phyloP scores from a whole-genome alignment of 2,797 vertebrate species.

The Poeciliopsis paucimaculata region DNA sequence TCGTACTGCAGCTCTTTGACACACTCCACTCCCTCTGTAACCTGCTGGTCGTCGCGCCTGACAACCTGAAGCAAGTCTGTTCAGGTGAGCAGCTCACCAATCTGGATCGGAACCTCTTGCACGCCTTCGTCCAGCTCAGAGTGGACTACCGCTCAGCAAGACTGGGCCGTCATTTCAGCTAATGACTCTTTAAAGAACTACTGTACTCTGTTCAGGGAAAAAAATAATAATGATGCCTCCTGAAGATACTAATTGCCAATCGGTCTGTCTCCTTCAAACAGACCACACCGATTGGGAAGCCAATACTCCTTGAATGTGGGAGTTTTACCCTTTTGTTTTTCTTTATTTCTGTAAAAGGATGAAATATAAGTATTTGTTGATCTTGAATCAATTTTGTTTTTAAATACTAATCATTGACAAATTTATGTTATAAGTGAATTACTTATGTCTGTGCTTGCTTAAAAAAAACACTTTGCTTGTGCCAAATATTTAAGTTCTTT shows the following conservation, averaged over 20 bases:
- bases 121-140: conserved; percentile 97
- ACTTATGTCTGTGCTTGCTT: conserved; percentile 57
- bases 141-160: conserved; percentile 95
- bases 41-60: conserved; percentile 97
- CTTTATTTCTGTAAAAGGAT: conserved; percentile 55
- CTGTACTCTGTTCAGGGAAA: conserved; percentile 69
- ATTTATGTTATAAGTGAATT: conserved; percentile 48
- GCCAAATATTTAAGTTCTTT: conserved; percentile 79
- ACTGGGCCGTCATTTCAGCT: conserved; percentile 98
- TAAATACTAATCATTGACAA: conserved; percentile 71
- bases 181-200: conserved; percentile 70
- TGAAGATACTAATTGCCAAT: conserved; percentile 45
- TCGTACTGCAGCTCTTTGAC: conserved; percentile 98
- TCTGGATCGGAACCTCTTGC: conserved; percentile 97
- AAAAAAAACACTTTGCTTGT: conserved; percentile 68
- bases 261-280: conserved; percentile 28
- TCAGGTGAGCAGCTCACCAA: conserved; percentile 98
- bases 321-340: conserved; percentile 64
- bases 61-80: conserved; percentile 99
- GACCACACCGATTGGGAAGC: conserved; percentile 47
- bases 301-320: conserved; percentile 59
- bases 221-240: conserved; percentile 62
- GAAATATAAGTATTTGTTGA: conserved; percentile 61
- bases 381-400: conserved; percentile 70
- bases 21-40: conserved; percentile 99